Base-by-base conservation (phyloP, 2,797 vertebrate species). In the Pseudomugil tenellus region DNA sequence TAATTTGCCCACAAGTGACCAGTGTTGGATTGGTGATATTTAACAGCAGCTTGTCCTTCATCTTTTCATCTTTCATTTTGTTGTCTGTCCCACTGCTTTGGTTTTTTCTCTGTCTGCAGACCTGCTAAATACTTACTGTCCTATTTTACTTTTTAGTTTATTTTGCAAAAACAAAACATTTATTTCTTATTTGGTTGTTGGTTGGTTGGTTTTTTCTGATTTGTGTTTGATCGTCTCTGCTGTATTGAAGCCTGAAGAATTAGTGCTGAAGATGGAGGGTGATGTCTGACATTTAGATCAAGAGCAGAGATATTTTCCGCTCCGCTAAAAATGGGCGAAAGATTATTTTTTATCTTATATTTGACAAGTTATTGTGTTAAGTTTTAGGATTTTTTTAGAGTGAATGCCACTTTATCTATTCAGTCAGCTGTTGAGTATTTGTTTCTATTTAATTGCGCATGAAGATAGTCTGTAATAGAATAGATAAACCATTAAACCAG, bases 1-100 rank as follows among this genome's bases (percentile, higher is more conserved):
- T 82, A 84, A 85, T 77, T 81, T 69, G 49, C 67, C 76, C 73
- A 80, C 34, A 53, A 54, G 63, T 58, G 70, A 4, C 72, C 43
- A 37, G 37, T 58, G 37, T 60, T 59, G 68, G 76, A 54, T 41
- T 43, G 19, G 59, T 66, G 49, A 68, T 62, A 68, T 73, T 85
- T 84, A 53, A 63, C 77, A 68, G 46, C 21, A 72, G 43, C 12
- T 12, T 58, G 52, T 67, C 31, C 25, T 60, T 32, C 11, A 12
- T 21, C n/a, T 41, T 63, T 68, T 73, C 49, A 21, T 52, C 1
- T 16, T 63, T 39, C 58, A 41, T 69, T 70, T 51, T 58, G 32
- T 28, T 52, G 58, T 48, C 58, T 67, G 57, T 23, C 35, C 35
- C 46, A 58, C 23, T 12, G 19, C 37, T 25, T n/a, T 37, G 35